Evolutionary conservation across 2,113 vertebrate genomes (phyloP).

Genomic region (Equus przewalskii): DNA sequence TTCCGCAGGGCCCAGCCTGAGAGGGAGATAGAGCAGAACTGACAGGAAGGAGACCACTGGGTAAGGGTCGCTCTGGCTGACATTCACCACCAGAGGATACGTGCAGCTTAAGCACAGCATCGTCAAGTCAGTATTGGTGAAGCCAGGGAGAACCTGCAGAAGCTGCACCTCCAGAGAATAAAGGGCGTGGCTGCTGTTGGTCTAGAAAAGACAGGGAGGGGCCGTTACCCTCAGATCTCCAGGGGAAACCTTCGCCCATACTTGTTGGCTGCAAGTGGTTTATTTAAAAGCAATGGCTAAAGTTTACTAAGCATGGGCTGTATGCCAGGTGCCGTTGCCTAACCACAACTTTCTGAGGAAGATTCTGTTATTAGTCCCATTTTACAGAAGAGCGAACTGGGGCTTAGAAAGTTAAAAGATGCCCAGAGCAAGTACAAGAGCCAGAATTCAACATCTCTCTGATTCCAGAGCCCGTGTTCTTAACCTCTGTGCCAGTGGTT

Average conservation of each 20-base stretch:
- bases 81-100: not conserved
- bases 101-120: not conserved
- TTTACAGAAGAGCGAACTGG: constrained; percentile 2
- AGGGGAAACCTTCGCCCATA: not conserved
- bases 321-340: not conserved
- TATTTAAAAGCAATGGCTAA: constrained; percentile 20
- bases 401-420: not conserved
- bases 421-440: not conserved
- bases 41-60: not conserved
- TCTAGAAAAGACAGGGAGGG: constrained; percentile 40
- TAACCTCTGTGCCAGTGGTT: not conserved
- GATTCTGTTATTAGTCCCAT: not conserved
- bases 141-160: not conserved
- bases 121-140: not conserved
- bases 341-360: not conserved
- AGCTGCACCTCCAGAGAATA: constrained; percentile 59
- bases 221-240: not conserved
- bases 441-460: not conserved
- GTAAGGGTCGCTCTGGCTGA: not conserved
- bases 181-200: constrained; percentile 32
- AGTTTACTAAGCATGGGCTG: not conserved
- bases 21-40: not conserved
- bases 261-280: not conserved
- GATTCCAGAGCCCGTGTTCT: not conserved
- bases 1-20: not conserved